Conservation (phyloP, 2,113 vertebrate genomes). For the Alligator mississippiensis region DNA sequence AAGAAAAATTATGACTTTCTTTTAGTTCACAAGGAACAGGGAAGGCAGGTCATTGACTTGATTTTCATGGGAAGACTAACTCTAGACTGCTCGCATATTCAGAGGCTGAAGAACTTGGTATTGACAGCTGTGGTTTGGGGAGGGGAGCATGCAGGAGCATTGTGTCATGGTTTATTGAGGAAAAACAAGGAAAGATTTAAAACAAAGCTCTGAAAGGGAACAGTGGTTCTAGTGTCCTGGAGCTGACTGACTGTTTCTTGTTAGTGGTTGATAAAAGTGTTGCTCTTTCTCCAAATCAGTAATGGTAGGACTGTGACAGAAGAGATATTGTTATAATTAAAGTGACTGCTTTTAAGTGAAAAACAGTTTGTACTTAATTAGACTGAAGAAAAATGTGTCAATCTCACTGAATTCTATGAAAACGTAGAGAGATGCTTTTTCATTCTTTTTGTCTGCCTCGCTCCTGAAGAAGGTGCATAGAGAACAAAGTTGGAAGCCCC, state of each 20-base stretch:
- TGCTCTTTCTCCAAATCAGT: neutral
- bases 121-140: conserved; percentile 84
- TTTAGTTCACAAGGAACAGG: conserved; percentile 82
- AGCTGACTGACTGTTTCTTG: conserved; percentile 78
- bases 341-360: neutral
- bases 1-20: conserved; percentile 88
- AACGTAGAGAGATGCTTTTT: neutral
- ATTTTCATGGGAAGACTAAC: conserved; percentile 97
- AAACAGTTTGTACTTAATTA: neutral
- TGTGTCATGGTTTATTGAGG: conserved; percentile 84
- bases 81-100: conserved; percentile 81
- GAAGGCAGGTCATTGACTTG: conserved; percentile 91
- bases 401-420: accelerated
- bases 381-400: neutral
- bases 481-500: neutral
- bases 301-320: neutral
- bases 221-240: conserved; percentile 91
- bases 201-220: conserved; percentile 90
- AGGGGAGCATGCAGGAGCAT: conserved; percentile 79
- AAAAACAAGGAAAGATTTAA: conserved; percentile 87
- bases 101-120: conserved; percentile 78
- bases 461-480: neutral
- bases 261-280: neutral
- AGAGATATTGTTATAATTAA: neutral
- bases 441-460: accelerated